Evolutionary conservation across 2,888 invertebrate species (phyloP).

Genomic region (Athalia rosae): DNA sequence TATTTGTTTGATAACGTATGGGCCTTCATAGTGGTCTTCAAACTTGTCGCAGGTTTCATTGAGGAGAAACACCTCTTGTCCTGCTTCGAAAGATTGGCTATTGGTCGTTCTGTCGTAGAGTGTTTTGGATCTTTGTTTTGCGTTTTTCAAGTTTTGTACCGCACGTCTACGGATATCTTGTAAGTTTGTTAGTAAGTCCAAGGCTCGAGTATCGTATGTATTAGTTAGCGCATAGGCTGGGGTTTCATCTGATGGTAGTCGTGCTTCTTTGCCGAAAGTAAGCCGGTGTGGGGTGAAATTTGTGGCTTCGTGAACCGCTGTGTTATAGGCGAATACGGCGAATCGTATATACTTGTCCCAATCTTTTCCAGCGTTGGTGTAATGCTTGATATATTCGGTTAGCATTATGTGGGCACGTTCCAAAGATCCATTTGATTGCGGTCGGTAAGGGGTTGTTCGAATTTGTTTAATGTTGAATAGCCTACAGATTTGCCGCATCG

Average conservation of each 20-base stretch:
- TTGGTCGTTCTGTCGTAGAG: neutral
- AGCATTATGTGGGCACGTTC: neutral
- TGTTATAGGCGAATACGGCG: neutral
- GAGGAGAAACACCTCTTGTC: neutral
- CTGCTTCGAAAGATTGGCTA: neutral
- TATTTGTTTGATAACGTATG: neutral
- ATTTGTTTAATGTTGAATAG: constrained; percentile 13
- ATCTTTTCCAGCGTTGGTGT: neutral
- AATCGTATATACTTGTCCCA: constrained; percentile 14
- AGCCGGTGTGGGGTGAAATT: neutral
- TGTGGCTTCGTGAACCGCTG: neutral
- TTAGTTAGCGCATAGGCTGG: neutral
- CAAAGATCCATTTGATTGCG: constrained; percentile 2
- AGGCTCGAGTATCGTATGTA: neutral
- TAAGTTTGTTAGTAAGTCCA: neutral
- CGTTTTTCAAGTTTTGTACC: neutral
- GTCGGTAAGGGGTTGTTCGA: neutral
- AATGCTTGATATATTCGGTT: constrained; percentile 9
- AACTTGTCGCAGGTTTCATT: neutral
- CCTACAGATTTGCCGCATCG: neutral
- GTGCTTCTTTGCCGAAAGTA: neutral
- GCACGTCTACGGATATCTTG: neutral
- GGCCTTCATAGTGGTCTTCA: constrained; percentile 2
- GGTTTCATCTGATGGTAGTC: neutral
- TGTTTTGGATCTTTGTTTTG: neutral